Evolutionary conservation across 2,888 invertebrate species (phyloP), one percentile per base, ranked within the genome.

Genomic region (Tubulanus polymorphus): DNA sequence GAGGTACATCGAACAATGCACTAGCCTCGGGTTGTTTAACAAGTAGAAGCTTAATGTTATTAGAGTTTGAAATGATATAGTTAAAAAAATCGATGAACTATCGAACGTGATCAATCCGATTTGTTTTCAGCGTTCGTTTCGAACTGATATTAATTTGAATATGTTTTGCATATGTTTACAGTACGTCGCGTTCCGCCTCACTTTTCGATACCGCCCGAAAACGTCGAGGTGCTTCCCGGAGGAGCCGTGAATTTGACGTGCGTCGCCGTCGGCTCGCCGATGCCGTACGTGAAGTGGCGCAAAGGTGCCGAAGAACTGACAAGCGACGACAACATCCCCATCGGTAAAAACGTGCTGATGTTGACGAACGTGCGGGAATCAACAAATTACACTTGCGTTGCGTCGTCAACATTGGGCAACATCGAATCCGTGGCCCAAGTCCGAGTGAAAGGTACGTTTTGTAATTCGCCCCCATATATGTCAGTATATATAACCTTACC

Each of bases 391-490:
- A 97, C 96, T 0, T 99, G 97, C 78, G 89, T 93, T 60, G 97
- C 97, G 0, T 90, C 91, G 53, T 94, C 94, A 72, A 92, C 91
- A 18, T 85, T 97, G 54, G 96, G 94, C 47, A 88, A 90, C 71
- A 93, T 96, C 61, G 93, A 94, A 74, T 85, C 89, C 2, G 85
- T 87, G 0, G 88, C 93, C 12, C 85, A 88, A 71, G 93, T 99
- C 65, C 90, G 91, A 85, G 96, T 97, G 65, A 93, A 95, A 86
- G 93, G 96, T 95, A 81, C n/a, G n/a, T n/a, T n/a, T n/a, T n/a
- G n/a, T n/a, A n/a, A n/a, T n/a, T n/a, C n/a, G n/a, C n/a, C n/a
- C n/a, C n/a, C n/a, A n/a, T n/a, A n/a, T n/a, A n/a, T n/a, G n/a
- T n/a, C n/a, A n/a, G n/a, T n/a, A n/a, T n/a, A n/a, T n/a, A n/a